Conservation (phyloP, 2,888 invertebrate species). For the Acleris emargana region DNA sequence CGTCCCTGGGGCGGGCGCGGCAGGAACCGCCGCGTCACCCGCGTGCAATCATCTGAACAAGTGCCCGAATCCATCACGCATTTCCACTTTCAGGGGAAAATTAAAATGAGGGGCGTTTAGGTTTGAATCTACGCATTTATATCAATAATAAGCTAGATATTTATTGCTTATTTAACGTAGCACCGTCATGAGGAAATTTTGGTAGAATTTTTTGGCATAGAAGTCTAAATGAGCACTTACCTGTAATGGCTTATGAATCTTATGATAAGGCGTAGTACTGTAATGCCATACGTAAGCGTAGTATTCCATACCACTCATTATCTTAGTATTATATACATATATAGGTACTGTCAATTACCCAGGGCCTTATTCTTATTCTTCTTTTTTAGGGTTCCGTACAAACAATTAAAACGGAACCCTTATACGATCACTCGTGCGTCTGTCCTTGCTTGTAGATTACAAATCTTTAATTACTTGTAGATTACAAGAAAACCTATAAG, state of each 20-base stretch:
- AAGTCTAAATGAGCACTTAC: conserved; percentile 9
- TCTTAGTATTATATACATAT: too few species aligned
- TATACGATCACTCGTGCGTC: too few species aligned
- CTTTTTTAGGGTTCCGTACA: too few species aligned
- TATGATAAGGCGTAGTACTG: conserved; percentile 5
- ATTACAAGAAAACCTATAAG: too few species aligned
- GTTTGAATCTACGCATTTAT: neutral
- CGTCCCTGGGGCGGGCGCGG: conserved; percentile 7
- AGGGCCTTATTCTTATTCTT: too few species aligned
- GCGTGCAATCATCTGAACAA: conserved; percentile 47
- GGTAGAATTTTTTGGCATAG: neutral
- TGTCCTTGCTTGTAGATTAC: too few species aligned
- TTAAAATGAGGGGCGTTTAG: neutral
- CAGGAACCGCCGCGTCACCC: conserved; percentile 47
- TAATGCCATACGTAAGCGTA: conserved; percentile 6
- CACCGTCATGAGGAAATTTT: too few species aligned
- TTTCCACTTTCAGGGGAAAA: conserved; percentile 3
- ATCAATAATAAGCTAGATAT: too few species aligned
- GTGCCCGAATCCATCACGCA: conserved; percentile 46
- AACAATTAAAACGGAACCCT: too few species aligned
- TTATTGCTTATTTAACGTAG: too few species aligned
- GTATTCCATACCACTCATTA: neutral
- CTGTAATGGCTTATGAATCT: conserved; percentile 5
- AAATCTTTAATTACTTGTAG: too few species aligned
- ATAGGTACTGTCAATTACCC: too few species aligned